A percentile compares a stretch with the other conserved stretches of the same genome.
These are phyloP conservation scores for Caerostris darwini DNA, from an alignment of 1,140 invertebrate genomes.

Conservation along the genomic window DNA sequence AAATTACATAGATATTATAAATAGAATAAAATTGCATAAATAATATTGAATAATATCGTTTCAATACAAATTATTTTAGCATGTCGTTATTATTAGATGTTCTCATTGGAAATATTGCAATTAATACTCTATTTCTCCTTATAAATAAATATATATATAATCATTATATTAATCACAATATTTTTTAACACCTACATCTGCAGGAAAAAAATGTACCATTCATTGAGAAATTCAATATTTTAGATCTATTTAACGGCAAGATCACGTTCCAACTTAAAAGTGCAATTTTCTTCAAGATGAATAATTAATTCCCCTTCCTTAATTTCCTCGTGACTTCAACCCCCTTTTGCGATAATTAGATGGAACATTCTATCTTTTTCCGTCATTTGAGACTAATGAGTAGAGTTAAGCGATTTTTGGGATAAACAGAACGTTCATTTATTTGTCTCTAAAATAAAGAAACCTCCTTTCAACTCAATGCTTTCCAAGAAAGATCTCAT, in stretches of 20 bases:
- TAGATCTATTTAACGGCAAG: background rate
- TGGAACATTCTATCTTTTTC: background rate
- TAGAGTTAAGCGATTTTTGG: background rate
- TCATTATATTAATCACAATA: no score
- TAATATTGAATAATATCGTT: no score
- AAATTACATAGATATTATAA: no score
- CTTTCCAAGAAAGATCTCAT: background rate
- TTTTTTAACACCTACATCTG: no score
- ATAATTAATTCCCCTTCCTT: background rate
- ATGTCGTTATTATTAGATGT: no score
- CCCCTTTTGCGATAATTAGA: background rate
- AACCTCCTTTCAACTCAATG: background rate
- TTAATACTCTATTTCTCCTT: no score
- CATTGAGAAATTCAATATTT: no score
- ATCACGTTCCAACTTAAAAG: background rate
- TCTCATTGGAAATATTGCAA: no score
- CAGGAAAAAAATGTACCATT: no score
- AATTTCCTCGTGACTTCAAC: background rate
- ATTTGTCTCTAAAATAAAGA: background rate
- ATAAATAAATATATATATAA: no score
- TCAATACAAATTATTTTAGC: no score
- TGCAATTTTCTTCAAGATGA: background rate
- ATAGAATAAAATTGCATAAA: no score
- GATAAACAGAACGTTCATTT: background rate
- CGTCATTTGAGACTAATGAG: background rate